Evolutionary conservation across 37 sponge, comb jelly and placozoan genomes (phyloP).

Genomic region (Mnemiopsis leidyi): DNA sequence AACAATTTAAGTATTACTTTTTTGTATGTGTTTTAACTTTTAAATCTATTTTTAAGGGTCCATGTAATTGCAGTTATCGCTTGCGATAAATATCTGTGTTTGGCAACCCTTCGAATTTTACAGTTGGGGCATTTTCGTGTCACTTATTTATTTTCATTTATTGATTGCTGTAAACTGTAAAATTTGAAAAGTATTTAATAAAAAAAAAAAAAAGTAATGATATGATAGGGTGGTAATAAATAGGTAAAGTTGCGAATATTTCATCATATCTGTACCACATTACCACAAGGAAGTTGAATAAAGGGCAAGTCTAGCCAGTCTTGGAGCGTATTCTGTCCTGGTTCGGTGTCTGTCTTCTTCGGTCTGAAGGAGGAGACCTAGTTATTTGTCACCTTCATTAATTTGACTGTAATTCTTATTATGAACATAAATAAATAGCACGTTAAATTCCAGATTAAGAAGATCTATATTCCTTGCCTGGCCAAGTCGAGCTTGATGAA

Average conservation of each 20-base stretch:
- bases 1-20: too few relatives aligned
- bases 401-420: too few relatives aligned
- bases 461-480: slow-evolving; percentile 2
- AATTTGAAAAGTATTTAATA: too few relatives aligned
- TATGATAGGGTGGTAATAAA: background rate
- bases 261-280: background rate
- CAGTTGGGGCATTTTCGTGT: too few relatives aligned
- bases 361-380: background rate
- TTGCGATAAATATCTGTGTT: too few relatives aligned
- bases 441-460: background rate
- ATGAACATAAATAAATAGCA: background rate
- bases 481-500: slow-evolving; percentile 53
- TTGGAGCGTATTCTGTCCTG: slow-evolving; percentile 56
- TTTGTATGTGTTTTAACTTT: too few relatives aligned
- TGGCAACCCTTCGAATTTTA: too few relatives aligned
- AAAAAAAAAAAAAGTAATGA: background rate
- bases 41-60: too few relatives aligned
- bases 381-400: too few relatives aligned
- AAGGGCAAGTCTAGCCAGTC: slow-evolving; percentile 50
- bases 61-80: too few relatives aligned
- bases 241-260: background rate
- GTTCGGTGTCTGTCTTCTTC: slow-evolving; percentile 52
- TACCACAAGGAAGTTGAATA: slow-evolving; percentile 50
- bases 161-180: too few relatives aligned
- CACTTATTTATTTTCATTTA: too few relatives aligned